Base-by-base conservation (phyloP, 2,113 vertebrate genomes). In the Scomber scombrus region DNA sequence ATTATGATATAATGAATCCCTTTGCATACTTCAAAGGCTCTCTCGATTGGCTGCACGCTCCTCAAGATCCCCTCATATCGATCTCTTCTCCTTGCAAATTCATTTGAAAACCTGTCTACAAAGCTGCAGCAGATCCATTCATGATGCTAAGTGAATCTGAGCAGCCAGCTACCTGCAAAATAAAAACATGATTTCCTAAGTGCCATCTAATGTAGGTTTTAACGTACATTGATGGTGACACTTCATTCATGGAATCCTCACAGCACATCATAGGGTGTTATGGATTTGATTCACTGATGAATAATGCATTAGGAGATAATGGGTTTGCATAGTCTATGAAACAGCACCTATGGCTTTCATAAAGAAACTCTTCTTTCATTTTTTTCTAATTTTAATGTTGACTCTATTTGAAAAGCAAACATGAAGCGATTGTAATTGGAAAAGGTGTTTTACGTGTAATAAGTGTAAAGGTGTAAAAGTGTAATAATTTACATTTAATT, bases 261-360 rank as follows among this genome's bases (percentile, higher is more conserved):
- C 49, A 55, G 49, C 29, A 62, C 68, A 79, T 86, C 45, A 72
- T 14, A 8, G 34, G 65, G 9, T 54, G 58, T 78, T 74, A 75
- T 21, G 18, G 57, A 75, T 47, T 26, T 78, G 71, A 85, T 79
- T 86, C 47, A 74, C 63, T 57, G 26, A 75, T 85, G 65, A 89
- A 88, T 84, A 80, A 89, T 91, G 62, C 54, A 86, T 86, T 11
- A 67, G 29, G 21, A 67, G 31, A 80, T 71, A 58, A 81, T 52
- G 43, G 47, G 50, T 21, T 7, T 13, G n/a, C 13, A n/a, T 19
- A 62, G n/a, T 49, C 75, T 76, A 51, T 74, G 43, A 72, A 65
- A 71, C 43, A 15, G 43, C 19, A 75, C 40, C 47, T 52, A 54
- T 67, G 21, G 50, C 11, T 77, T 46, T 56, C 64, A 77, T 55